Evolutionary conservation across 37 sponge, comb jelly and placozoan species (phyloP), one percentile per base, ranked within the genome.

Genomic region (Petrosia ficiformis): DNA sequence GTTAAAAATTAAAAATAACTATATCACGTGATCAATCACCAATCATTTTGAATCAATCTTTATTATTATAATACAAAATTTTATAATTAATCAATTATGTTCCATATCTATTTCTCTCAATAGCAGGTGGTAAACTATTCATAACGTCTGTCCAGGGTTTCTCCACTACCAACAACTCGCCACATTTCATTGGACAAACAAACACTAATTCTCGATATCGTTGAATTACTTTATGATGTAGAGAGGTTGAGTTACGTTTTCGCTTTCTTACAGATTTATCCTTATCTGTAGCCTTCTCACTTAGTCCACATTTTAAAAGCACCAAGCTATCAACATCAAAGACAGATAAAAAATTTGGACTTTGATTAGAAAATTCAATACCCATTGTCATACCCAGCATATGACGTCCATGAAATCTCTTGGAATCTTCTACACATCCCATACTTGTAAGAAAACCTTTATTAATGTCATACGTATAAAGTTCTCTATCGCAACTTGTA

Each of bases 21-120:
- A n/a, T n/a, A n/a, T n/a, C n/a, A n/a, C n/a, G n/a, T n/a, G n/a
- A n/a, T n/a, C n/a, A n/a, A n/a, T n/a, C n/a, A n/a, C n/a, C n/a
- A n/a, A n/a, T n/a, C n/a, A n/a, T n/a, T n/a, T n/a, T n/a, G n/a
- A n/a, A n/a, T n/a, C n/a, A n/a, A n/a, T n/a, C n/a, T n/a, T n/a
- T n/a, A n/a, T n/a, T n/a, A n/a, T n/a, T n/a, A 48, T 48, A 48
- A 48, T 19, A 19, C 14, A 48, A 48, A 48, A 48, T 48, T 48
- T 19, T 14, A 48, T 48, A 8, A 48, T 19, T 14, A 48, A 48
- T 19, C 32, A 1, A 2, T 77, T 68, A 90, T 25, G 86, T 80
- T 26, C 91, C 91, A 76, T 85, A 90, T 31, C 61, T 57, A 32
- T 85, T 38, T 28, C 73, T 77, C 1, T 24, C 36, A 39, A 90